Evolutionary conservation across 1,140 invertebrate species (phyloP).

Genomic region (Oscheius sp.): DNA sequence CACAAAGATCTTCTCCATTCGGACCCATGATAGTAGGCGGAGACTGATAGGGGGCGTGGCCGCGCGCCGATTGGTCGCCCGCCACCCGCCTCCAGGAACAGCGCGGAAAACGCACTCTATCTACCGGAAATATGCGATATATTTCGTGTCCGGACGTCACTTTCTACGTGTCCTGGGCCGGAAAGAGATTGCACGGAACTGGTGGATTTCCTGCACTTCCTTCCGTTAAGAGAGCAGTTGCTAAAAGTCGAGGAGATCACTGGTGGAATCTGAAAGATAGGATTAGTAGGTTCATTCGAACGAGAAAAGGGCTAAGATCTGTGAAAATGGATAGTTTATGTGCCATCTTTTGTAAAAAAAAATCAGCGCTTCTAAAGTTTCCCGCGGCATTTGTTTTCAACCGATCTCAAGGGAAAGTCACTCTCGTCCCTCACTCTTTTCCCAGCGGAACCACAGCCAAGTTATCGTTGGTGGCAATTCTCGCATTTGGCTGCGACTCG

Average conservation of each 20-base stretch:
- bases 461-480: background rate
- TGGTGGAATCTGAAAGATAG: no score
- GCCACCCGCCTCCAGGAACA: background rate
- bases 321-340: no score
- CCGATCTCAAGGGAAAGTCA: no score
- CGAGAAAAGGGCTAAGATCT: no score
- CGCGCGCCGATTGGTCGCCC: background rate
- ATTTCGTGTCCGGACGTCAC: background rate
- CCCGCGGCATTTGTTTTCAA: no score
- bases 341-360: no score
- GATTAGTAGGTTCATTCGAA: no score
- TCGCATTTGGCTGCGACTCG: conserved; percentile 12
- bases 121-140: background rate
- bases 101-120: background rate
- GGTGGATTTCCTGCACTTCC: background rate
- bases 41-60: conserved; percentile 3
- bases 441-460: background rate
- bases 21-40: conserved; percentile 9
- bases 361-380: no score
- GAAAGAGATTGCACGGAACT: background rate
- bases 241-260: background rate
- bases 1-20: conserved; percentile 11
- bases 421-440: background rate
- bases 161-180: background rate
- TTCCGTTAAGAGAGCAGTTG: background rate